Base-by-base conservation (phyloP, 1,140 invertebrate genomes). In the Arctopsyche grandis region DNA sequence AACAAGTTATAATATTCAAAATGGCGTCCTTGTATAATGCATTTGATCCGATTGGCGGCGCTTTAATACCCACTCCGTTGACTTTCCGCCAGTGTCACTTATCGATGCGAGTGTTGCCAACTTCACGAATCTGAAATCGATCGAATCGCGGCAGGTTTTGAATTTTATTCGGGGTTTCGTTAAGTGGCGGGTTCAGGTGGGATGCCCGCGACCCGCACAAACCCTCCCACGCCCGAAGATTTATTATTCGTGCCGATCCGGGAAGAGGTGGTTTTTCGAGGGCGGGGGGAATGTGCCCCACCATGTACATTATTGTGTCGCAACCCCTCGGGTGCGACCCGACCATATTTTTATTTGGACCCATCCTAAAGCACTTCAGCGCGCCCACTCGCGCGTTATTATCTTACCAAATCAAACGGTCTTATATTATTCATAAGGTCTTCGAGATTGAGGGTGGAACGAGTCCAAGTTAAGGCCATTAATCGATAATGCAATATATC, bases 241-340 rank as follows among this genome's bases (percentile, higher is more conserved):
- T 80, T 80, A 80, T 80, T 80, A 80, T 75, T 76, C 79, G 16
- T 80, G 75, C 79, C 79, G 79, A 80, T 80, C 76, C 75, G 75
- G 29, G 3, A 38, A 38, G 29, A 38, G 29, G 7, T 1, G 29
- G 29, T 1, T 38, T 38, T 38, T 38, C 73, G 66, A 60, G 63
- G 71, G 44, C 44, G 38, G 58, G 69, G 69, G 52, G 69, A 9
- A 43, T 9, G 29, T 16, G 48, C 71, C 78, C 79, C 70, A 73
- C 10, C 74, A 46, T 69, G 73, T 46, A 56, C 48, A 56, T 74
- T 74, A 71, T 71, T 71, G 44, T 74, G 46, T 74, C 71, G n/a
- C 71, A 74, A 66, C 71, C 71, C 38, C 44, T 56, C 63, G 24
- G 21, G 63, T 24, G 19, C 9, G 63, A 29, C 63, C 24, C 63